A percentile compares a stretch with the other conserved stretches of the same genome.
phyloP scores from a whole-genome alignment of 1,140 invertebrate genomes.

The Drosophila quadrilineata region DNA sequence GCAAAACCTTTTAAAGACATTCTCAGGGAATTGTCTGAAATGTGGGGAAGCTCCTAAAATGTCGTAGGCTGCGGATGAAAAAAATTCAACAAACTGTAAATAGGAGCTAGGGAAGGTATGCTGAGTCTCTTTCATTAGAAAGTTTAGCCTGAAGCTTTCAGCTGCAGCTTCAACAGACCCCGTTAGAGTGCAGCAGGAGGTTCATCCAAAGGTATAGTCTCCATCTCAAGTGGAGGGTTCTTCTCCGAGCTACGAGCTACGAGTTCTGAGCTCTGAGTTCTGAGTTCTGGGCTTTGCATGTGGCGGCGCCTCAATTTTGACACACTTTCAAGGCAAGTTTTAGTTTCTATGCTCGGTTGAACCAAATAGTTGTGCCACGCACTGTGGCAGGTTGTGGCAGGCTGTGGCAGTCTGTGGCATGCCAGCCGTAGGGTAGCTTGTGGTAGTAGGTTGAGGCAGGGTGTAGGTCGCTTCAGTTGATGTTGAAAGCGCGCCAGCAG shows the following conservation, averaged over 20 bases:
- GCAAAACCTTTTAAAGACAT: too few species aligned
- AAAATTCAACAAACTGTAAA: too few species aligned
- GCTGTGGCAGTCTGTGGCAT: too few species aligned
- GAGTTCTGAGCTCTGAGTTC: not conserved
- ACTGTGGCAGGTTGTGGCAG: constrained; percentile 27
- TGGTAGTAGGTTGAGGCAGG: too few species aligned
- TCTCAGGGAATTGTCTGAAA: too few species aligned
- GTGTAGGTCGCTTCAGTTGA: not conserved
- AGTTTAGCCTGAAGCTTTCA: constrained; percentile 11
- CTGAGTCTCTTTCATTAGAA: constrained; percentile 25
- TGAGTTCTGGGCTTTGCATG: constrained; percentile 25
- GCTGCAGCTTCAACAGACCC: not conserved
- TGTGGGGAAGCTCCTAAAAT: too few species aligned
- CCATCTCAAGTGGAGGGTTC: not conserved
- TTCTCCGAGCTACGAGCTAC: too few species aligned
- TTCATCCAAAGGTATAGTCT: not conserved
- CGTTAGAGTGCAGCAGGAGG: not conserved
- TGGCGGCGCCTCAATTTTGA: constrained; percentile 61
- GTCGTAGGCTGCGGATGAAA: too few species aligned
- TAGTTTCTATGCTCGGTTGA: constrained; percentile 68
- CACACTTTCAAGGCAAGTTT: constrained; percentile 68
- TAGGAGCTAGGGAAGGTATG: constrained; percentile 7
- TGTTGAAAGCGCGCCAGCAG: constrained; percentile 50
- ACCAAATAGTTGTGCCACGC: constrained; percentile 57
- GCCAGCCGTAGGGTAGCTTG: too few species aligned